Conservation (phyloP, 2,888 invertebrate genomes). For the Cryptophagus acutangulus region DNA sequence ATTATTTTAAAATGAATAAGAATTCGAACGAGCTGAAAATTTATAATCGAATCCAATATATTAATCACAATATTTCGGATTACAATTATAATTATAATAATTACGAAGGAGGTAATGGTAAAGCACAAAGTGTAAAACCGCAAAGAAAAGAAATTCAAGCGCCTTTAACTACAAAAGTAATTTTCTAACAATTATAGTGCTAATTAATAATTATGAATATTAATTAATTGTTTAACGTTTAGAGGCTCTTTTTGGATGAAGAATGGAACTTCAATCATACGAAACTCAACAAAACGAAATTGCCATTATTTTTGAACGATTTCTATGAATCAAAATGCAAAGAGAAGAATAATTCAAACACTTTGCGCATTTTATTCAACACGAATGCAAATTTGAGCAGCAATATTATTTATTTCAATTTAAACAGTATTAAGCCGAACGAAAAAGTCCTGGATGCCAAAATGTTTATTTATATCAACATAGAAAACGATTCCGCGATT, state of each 20-base stretch:
- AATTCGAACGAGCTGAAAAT: too few relatives aligned
- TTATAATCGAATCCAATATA: too few relatives aligned
- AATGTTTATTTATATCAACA: slow-evolving; percentile 52
- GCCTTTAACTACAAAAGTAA: too few relatives aligned
- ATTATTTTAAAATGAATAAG: too few relatives aligned
- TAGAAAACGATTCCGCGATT: slow-evolving; percentile 29
- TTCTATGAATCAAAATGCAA: slow-evolving; percentile 29
- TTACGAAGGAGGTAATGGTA: too few relatives aligned
- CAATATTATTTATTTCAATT: slow-evolving; percentile 44
- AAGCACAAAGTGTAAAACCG: too few relatives aligned
- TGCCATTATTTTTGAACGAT: slow-evolving; percentile 31
- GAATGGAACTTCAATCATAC: slow-evolving; percentile 36
- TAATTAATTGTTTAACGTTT: too few relatives aligned
- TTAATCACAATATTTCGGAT: too few relatives aligned
- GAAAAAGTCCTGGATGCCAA: slow-evolving; percentile 54
- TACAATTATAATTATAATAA: slow-evolving; percentile 1
- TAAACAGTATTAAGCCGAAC: slow-evolving; percentile 46
- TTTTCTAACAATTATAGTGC: too few relatives aligned
- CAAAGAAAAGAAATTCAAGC: too few relatives aligned
- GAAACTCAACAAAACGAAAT: slow-evolving; percentile 21
- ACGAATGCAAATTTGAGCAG: slow-evolving; percentile 25
- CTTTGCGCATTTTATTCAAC: slow-evolving; percentile 34
- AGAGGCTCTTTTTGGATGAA: slow-evolving; percentile 27
- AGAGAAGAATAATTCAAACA: slow-evolving; percentile 13
- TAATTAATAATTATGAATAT: too few relatives aligned